phyloP scores from a whole-genome alignment of 1,140 invertebrate species.

The Ooceraea biroi region DNA sequence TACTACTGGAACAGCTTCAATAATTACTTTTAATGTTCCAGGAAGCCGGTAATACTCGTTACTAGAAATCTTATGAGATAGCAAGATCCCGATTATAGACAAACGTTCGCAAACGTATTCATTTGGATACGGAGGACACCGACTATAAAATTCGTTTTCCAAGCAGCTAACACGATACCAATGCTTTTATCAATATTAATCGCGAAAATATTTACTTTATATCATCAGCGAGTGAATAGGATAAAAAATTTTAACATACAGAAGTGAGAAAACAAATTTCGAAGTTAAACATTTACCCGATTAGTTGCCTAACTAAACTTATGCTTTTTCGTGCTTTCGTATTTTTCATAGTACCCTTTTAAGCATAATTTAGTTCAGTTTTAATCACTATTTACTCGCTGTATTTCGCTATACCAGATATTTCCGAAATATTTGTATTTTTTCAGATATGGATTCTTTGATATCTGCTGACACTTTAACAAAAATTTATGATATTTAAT shows the following conservation, averaged over 20 bases:
- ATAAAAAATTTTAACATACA: background rate
- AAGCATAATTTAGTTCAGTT: constrained; percentile 2
- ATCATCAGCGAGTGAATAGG: constrained; percentile 38
- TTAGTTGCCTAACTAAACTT: background rate
- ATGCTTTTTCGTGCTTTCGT: background rate
- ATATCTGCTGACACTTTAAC: background rate
- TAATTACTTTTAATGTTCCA: constrained; percentile 66
- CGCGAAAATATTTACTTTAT: background rate
- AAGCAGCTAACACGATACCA: background rate
- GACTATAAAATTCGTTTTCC: constrained; percentile 16
- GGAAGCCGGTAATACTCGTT: constrained; percentile 52
- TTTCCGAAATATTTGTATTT: constrained; percentile 13
- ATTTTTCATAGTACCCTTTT: background rate
- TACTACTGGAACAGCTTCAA: constrained; percentile 52
- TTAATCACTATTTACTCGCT: constrained; percentile 31
- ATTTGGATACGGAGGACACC: constrained; percentile 29
- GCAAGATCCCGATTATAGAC: constrained; percentile 39
- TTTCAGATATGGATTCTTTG: constrained; percentile 15
- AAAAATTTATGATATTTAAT: constrained; percentile 10
- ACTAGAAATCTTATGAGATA: constrained; percentile 53
- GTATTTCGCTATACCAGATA: constrained; percentile 24
- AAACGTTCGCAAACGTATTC: constrained; percentile 16
- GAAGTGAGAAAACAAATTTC: background rate
- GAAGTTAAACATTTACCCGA: background rate
- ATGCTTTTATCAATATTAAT: constrained; percentile 14